Percentiles rank a stretch among this genome's conserved stretches.
Conservation (phyloP, 2,113 vertebrate species). For the Phrynocephalus versicolor region DNA sequence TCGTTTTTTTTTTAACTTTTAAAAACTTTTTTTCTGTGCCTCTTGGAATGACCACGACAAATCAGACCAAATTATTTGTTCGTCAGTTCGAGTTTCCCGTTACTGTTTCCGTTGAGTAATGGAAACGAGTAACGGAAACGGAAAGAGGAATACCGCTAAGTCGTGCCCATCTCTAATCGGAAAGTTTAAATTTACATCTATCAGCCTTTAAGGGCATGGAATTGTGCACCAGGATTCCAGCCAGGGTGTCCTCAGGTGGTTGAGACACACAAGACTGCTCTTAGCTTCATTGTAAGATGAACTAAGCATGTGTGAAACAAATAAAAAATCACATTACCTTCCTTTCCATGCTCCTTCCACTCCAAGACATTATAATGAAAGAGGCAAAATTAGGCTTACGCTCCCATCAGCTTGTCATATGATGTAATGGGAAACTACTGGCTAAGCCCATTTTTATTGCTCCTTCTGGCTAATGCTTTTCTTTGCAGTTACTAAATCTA, state of each 20-base stretch:
- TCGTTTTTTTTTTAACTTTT: no score
- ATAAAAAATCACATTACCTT: not conserved
- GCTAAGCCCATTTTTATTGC: not conserved
- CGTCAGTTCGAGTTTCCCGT: no score
- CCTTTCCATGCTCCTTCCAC: not conserved
- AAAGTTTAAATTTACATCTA: no score
- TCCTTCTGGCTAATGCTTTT: not conserved
- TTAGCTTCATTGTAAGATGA: not conserved
- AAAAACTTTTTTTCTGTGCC: no score
- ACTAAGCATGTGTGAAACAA: not conserved
- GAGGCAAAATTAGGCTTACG: not conserved
- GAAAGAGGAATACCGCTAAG: no score
- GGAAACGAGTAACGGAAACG: no score
- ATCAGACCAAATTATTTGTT: no score
- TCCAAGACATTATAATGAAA: not conserved
- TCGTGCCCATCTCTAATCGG: no score
- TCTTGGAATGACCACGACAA: no score
- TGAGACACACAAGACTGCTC: not conserved
- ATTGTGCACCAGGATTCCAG: not conserved
- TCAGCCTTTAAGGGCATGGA: no score
- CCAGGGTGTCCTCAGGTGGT: not conserved
- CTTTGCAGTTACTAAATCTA: not conserved
- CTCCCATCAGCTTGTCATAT: accelerated
- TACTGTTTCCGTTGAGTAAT: no score
- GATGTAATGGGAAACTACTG: not conserved